Conservation (phyloP, 1,140 invertebrate species). For the Nebria ingens region DNA sequence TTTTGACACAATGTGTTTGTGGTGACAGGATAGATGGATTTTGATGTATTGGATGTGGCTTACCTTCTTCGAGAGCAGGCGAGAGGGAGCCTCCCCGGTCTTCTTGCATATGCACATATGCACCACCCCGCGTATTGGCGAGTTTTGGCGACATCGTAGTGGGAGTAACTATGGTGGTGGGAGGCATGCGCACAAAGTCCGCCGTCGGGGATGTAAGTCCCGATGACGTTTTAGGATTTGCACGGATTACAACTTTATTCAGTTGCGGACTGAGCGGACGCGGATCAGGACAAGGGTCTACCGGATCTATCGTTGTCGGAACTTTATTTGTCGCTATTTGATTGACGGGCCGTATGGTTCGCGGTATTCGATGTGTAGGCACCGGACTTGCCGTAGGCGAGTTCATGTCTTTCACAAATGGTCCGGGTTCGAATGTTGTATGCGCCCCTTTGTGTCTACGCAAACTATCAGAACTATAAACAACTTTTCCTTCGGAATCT, state of each 20-base stretch:
- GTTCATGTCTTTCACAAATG: constrained; percentile 53
- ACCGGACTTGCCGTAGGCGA: constrained; percentile 38
- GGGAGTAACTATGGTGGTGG: constrained; percentile 42
- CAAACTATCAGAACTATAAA: constrained; percentile 81
- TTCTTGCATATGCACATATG: constrained; percentile 60
- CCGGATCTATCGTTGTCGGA: not conserved
- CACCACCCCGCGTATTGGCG: constrained; percentile 41
- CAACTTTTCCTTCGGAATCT: constrained; percentile 79
- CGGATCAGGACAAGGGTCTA: not conserved
- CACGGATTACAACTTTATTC: constrained; percentile 54
- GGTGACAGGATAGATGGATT: constrained; percentile 8
- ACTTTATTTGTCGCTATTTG: not conserved
- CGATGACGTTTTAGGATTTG: constrained; percentile 41
- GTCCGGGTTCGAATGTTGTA: constrained; percentile 75
- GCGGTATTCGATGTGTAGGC: constrained; percentile 30
- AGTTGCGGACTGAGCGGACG: constrained; percentile 37
- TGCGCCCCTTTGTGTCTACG: constrained; percentile 68
- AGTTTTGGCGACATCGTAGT: constrained; percentile 33
- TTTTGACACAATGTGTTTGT: not conserved
- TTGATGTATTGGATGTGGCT: constrained; percentile 25
- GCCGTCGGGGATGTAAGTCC: constrained; percentile 39
- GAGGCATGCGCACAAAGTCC: constrained; percentile 49
- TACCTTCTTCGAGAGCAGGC: constrained; percentile 49
- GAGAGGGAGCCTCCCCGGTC: constrained; percentile 50
- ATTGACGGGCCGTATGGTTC: constrained; percentile 34